Base-by-base conservation (phyloP, 2,113 vertebrate species). In the Istiophorus platypterus region DNA sequence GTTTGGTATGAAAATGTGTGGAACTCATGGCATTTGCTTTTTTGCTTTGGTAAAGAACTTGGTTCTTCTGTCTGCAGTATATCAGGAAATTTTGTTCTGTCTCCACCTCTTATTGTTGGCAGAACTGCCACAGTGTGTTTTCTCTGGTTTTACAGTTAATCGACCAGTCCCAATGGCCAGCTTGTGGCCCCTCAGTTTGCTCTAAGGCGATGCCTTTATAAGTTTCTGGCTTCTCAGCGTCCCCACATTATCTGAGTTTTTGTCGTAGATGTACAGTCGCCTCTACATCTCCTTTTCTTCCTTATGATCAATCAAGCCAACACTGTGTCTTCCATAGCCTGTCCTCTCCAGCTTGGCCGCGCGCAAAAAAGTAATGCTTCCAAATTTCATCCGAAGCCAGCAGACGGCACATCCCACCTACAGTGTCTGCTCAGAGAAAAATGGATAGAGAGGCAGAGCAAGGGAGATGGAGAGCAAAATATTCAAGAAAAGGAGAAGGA, bases 41-140 rank as follows among this genome's bases (percentile, higher is more conserved):
- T 31, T 27, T 27, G 9, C 34, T 78, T 62, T 41, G 24, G 42
- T 26, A 37, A 56, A 58, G n/a, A 70, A n/a, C 49, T 37, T 12
- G 2, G 2, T 49, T 65, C 27, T 31, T 59, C 1, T 58, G 56
- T 49, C 22, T 52, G 37, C 42, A 51, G 39, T 3, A 22, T 14
- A 14, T 17, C 57, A 61, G 54, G 34, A 74, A 31, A 42, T 27
- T 41, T 51, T 65, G 37, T 27, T 64, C 67, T 11, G 54, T 22
- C 62, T 73, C 52, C 51, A 24, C 18, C n/a, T 68, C 31, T 68
- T 61, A 8, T 66, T 56, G 49, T 66, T 67, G 65, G 65, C 45
- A 20, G 4, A n/a, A 2, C 27, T 4, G 47, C 49, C 5, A 12
- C 20, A 0, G 20, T 49, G 26, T 56, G 39, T 72, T 29, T 41